Conservation (phyloP, 2,113 vertebrate genomes). For the Lepus timidus region DNA sequence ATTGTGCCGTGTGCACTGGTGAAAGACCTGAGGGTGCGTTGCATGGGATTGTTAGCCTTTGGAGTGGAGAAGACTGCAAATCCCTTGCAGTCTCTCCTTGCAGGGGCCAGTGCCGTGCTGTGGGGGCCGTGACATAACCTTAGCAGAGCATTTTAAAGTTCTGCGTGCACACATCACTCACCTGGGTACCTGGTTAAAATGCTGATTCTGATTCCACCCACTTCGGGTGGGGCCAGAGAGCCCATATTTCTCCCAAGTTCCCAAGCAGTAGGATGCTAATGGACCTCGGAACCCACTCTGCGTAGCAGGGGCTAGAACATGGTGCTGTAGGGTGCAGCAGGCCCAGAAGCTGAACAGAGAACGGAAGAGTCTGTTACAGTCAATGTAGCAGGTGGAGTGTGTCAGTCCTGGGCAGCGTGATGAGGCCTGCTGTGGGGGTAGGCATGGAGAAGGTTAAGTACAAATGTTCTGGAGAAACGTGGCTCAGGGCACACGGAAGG, state of each 20-base stretch:
- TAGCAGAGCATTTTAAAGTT: background rate
- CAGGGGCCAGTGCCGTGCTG: too few species aligned
- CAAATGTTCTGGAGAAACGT: background rate
- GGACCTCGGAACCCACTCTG: background rate
- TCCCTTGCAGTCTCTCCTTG: rapidly evolving
- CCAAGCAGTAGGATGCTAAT: background rate
- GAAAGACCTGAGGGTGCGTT: background rate
- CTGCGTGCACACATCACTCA: rapidly evolving
- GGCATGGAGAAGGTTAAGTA: background rate
- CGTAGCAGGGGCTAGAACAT: too few species aligned
- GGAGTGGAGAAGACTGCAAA: background rate
- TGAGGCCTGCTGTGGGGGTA: background rate
- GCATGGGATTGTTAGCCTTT: rapidly evolving
- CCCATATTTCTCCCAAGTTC: background rate
- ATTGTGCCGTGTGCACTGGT: background rate
- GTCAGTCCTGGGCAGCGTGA: background rate
- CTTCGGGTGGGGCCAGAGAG: background rate
- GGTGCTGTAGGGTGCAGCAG: rapidly evolving
- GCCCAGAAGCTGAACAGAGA: background rate
- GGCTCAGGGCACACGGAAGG: rapidly evolving
- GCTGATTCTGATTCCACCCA: background rate
- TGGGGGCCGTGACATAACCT: rapidly evolving
- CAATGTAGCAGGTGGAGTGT: rapidly evolving
- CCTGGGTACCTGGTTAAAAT: background rate
- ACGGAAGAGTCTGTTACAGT: background rate